Conservation (phyloP, 2,797 vertebrate genomes). For the Choloepus didactylus region DNA sequence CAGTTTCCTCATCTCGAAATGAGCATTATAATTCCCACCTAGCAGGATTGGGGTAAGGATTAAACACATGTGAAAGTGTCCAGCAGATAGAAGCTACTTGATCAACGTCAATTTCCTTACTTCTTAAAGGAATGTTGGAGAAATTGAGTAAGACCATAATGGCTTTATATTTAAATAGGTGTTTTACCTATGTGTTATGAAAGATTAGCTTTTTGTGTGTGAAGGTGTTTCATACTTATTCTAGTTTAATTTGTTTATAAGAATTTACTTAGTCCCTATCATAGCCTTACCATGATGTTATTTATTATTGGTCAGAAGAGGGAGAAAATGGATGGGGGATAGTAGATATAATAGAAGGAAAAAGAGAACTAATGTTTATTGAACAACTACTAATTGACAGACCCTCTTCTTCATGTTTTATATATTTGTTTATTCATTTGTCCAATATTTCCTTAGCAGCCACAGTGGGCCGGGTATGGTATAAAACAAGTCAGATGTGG, state of each 20-base stretch:
- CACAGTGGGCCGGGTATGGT: not conserved
- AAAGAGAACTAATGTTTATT: not conserved
- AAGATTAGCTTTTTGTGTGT: not conserved
- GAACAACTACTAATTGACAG: not conserved
- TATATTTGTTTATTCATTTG: not conserved
- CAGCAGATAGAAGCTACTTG: not conserved
- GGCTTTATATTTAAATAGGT: not conserved
- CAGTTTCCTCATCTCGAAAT: not conserved
- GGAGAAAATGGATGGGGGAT: not conserved
- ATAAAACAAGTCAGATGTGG: not conserved
- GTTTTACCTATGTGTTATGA: not conserved
- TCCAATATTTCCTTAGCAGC: not conserved
- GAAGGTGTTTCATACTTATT: not conserved
- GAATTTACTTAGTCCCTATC: not conserved
- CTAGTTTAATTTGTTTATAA: not conserved
- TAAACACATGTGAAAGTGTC: no score
- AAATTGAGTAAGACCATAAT: not conserved
- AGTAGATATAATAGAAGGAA: not conserved
- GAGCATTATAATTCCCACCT: not conserved
- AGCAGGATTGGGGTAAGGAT: not conserved
- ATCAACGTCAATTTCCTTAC: not conserved
- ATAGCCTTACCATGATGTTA: not conserved
- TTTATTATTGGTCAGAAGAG: not conserved
- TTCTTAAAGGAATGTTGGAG: not conserved
- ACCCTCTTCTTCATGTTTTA: not conserved